phyloP scores from a whole-genome alignment of 1,140 invertebrate genomes.

The Lucilia cuprina region DNA sequence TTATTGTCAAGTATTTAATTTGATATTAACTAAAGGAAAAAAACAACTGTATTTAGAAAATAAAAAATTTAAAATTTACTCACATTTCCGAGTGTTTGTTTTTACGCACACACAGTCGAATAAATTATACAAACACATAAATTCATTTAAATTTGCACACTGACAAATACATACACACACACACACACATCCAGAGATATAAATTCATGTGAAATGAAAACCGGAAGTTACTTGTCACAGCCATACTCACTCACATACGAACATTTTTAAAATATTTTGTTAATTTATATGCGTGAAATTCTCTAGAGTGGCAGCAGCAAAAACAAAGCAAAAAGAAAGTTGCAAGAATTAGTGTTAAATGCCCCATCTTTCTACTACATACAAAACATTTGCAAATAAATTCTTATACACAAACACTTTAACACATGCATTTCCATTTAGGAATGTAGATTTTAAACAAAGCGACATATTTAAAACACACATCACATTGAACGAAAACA shows the following conservation, averaged over 20 bases:
- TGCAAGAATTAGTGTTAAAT: slow-evolving; percentile 31
- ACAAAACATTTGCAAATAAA: background rate
- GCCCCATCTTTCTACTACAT: background rate
- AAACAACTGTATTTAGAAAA: background rate
- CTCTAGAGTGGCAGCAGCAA: slow-evolving; percentile 26
- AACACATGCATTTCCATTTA: no score
- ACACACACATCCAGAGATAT: background rate
- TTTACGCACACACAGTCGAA: no score
- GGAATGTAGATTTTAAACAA: background rate
- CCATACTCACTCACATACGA: background rate
- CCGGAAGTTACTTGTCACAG: slow-evolving; percentile 40
- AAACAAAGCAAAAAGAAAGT: background rate
- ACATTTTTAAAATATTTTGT: slow-evolving; percentile 38
- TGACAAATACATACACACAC: no score
- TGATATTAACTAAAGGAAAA: background rate
- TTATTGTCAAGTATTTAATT: background rate
- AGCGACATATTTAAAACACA: background rate
- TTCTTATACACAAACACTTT: no score
- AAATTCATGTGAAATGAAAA: slow-evolving; percentile 40
- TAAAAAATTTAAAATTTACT: background rate
- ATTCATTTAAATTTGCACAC: no score
- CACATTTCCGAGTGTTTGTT: background rate
- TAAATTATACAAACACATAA: no score
- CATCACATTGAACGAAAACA: background rate
- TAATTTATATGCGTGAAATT: slow-evolving; percentile 40